phyloP scores from a whole-genome alignment of 2,888 invertebrate species.

The Conus canariensis region DNA sequence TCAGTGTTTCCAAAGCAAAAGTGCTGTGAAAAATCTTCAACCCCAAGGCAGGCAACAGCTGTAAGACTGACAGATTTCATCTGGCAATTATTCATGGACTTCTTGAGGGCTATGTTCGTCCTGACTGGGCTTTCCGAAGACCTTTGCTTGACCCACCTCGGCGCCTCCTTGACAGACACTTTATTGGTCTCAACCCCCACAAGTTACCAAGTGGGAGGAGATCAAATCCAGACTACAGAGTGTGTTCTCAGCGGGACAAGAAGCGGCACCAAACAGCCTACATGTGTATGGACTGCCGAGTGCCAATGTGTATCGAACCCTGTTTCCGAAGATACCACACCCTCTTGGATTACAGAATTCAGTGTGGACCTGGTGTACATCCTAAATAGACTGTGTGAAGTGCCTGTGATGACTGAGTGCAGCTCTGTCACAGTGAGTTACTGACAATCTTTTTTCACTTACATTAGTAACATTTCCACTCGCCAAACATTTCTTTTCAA shows the following conservation, averaged over 20 bases:
- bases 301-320: background rate
- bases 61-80: background rate
- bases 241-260: background rate
- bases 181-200: background rate
- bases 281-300: background rate
- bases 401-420: background rate
- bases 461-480: too few species aligned
- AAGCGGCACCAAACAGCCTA: background rate
- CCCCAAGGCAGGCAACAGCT: constrained; percentile 2
- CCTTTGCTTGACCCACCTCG: background rate
- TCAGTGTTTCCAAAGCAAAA: background rate
- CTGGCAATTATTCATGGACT: background rate
- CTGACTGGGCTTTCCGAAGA: background rate
- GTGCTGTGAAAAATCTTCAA: background rate
- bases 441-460: too few species aligned
- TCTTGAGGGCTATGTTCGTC: background rate
- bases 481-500: too few species aligned
- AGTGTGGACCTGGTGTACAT: background rate
- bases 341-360: constrained; percentile 1
- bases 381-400: background rate
- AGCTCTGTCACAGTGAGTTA: too few species aligned
- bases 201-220: background rate
- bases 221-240: background rate
- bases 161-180: background rate
- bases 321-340: background rate